Evolutionary conservation across 2,797 vertebrate genomes (phyloP).

Genomic region (Botia kubotai): DNA sequence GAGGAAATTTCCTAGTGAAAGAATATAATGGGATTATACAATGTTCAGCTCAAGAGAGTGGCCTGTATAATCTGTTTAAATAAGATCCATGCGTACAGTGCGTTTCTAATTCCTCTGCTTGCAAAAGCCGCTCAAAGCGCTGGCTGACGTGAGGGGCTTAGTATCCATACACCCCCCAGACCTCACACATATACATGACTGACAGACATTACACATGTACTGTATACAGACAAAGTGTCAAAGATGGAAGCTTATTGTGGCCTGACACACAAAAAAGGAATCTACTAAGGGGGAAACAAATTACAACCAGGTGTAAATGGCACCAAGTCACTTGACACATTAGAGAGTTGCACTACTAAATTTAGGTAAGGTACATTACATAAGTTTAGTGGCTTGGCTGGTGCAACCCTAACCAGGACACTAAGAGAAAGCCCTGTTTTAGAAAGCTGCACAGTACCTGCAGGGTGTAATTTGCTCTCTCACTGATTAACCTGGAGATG

Average conservation of each 20-base stretch:
- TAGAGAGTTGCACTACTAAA: too few relatives aligned
- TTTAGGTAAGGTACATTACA: too few relatives aligned
- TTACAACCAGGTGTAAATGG: too few relatives aligned
- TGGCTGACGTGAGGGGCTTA: constrained; percentile 50
- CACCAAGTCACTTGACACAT: too few relatives aligned
- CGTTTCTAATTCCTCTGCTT: constrained; percentile 66
- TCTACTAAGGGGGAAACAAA: too few relatives aligned
- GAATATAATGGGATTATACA: constrained; percentile 71
- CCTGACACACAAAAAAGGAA: too few relatives aligned
- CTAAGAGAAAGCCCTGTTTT: not conserved
- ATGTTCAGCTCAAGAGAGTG: constrained; percentile 56
- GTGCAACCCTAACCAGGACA: not conserved
- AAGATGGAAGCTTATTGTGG: too few relatives aligned
- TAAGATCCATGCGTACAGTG: constrained; percentile 63
- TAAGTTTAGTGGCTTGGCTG: too few relatives aligned
- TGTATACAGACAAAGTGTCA: not conserved
- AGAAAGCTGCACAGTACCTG: constrained; percentile 79
- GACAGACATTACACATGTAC: not conserved
- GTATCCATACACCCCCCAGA: constrained; percentile 22
- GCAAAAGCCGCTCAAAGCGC: constrained; percentile 34
- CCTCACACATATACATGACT: constrained; percentile 7
- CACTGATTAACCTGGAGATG: constrained; percentile 91
- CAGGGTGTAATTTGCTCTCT: constrained; percentile 95
- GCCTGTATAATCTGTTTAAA: constrained; percentile 70
- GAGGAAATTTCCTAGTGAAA: constrained; percentile 47